Evolutionary conservation across 53 echinoderm and acorn worm species (phyloP), one percentile per base, ranked within the genome.

Genomic region (Holothuria scabra): DNA sequence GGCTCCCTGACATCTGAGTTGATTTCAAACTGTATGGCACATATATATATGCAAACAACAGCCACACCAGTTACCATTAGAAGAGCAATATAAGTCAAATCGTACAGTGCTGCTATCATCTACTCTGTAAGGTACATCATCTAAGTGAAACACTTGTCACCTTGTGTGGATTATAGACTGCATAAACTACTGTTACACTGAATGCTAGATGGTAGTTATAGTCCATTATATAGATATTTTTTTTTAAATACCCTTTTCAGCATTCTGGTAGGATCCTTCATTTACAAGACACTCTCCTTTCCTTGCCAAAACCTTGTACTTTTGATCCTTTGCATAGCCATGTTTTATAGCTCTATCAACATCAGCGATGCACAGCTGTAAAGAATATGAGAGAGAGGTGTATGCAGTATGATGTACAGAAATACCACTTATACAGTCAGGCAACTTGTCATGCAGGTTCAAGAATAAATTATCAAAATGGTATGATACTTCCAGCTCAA

Each of bases 231-330:
- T n/a, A 69, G 70, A 28, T 3, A 41, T 7, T 18, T 52, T n/a
- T 12, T 31, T 12, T 79, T 82, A 84, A 4, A 1, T 59, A 97
- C 97, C 92, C 83, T 75, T 14, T 12, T 32, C 11, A 34, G 92
- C 90, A 58, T 85, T 65, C 21, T 60, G 3, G 28, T 38, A 24
- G 23, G 32, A 41, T 26, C 86, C 85, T 56, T 87, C 33, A 60
- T 92, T 68, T 11, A 90, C 9, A 0, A 92, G 87, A 66, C 99
- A 92, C 86, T 91, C 92, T 62, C 89, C 93, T 85, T 94, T 94
- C 59, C 94, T 81, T 60, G 79, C 86, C 7, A 84, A 74, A 21
- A 99, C 57, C 57, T 99, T 99, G 70, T 84, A 87, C 22, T 59
- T 70, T 41, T 76, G 81, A 7, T 84, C 46, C 0, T 49, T 63